Percentiles rank a stretch among this genome's conserved stretches.
phyloP scores from a whole-genome alignment of 2,888 invertebrate species.

The Brenthis daphne region DNA sequence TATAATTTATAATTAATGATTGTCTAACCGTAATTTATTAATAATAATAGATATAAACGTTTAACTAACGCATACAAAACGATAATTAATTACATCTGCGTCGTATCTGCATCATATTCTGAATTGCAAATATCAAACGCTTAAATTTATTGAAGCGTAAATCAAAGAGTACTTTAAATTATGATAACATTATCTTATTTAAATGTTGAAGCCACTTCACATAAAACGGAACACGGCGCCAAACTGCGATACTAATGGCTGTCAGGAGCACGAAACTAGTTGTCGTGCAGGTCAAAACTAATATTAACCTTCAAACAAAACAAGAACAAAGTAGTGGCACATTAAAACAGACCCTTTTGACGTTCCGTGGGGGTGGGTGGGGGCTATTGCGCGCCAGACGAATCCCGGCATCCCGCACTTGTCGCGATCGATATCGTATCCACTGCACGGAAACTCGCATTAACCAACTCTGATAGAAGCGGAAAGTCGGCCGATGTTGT shows the following conservation, averaged over 20 bases:
- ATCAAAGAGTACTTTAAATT: neutral
- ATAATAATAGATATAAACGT: neutral
- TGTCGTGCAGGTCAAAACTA: constrained; percentile 59
- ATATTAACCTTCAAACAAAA: constrained; percentile 81
- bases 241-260: neutral
- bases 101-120: neutral
- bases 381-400: constrained; percentile 71
- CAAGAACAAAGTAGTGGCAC: constrained; percentile 76
- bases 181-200: neutral
- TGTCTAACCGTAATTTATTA: neutral
- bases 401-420: constrained; percentile 74
- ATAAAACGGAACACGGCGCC: neutral
- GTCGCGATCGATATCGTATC: constrained; percentile 78
- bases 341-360: constrained; percentile 68
- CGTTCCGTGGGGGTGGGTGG: constrained; percentile 52
- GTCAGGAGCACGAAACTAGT: constrained; percentile 18
- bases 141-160: neutral
- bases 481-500: constrained; percentile 77
- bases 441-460: constrained; percentile 74
- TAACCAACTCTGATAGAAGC: constrained; percentile 73
- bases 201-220: neutral
- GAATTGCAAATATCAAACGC: neutral
- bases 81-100: neutral
- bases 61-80: neutral
- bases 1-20: too few relatives aligned